Evolutionary conservation across 1,140 invertebrate genomes (phyloP).

Genomic region (Aradophagus sp.): DNA sequence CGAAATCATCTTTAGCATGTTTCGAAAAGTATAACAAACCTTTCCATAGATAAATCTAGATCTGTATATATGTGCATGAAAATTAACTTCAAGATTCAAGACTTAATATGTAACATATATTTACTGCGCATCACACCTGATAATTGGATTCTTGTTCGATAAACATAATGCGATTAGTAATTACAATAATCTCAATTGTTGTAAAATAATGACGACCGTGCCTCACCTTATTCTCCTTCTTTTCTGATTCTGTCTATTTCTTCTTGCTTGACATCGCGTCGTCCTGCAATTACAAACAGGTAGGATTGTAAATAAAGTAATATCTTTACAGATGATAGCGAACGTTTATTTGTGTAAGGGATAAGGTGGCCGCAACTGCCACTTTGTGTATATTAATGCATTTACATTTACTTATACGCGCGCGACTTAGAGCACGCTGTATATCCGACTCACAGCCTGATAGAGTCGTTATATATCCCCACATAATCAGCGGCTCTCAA

Average conservation of each 20-base stretch:
- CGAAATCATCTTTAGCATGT: too few species aligned
- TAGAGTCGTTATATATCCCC: constrained; percentile 64
- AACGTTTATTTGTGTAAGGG: constrained; percentile 61
- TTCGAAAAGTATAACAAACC: too few species aligned
- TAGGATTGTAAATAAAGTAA: constrained; percentile 54
- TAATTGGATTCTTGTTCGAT: too few species aligned
- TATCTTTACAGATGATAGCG: constrained; percentile 50
- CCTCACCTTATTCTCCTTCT: constrained; percentile 15
- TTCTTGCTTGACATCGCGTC: constrained; percentile 15
- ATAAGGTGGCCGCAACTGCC: constrained; percentile 44
- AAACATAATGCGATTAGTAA: too few species aligned
- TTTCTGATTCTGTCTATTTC: constrained; percentile 18
- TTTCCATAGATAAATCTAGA: too few species aligned
- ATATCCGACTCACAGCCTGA: constrained; percentile 56
- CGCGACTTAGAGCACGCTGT: constrained; percentile 25
- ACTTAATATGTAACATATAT: neutral
- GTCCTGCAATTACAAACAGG: constrained; percentile 38
- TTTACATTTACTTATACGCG: constrained; percentile 36
- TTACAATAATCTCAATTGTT: too few species aligned
- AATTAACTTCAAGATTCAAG: too few species aligned
- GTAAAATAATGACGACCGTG: too few species aligned
- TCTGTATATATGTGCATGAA: too few species aligned
- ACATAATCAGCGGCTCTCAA: constrained; percentile 65
- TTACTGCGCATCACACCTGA: too few species aligned
- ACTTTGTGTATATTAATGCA: constrained; percentile 33